Conservation (phyloP, 2,888 invertebrate genomes). For the Penaeus monodon region DNA sequence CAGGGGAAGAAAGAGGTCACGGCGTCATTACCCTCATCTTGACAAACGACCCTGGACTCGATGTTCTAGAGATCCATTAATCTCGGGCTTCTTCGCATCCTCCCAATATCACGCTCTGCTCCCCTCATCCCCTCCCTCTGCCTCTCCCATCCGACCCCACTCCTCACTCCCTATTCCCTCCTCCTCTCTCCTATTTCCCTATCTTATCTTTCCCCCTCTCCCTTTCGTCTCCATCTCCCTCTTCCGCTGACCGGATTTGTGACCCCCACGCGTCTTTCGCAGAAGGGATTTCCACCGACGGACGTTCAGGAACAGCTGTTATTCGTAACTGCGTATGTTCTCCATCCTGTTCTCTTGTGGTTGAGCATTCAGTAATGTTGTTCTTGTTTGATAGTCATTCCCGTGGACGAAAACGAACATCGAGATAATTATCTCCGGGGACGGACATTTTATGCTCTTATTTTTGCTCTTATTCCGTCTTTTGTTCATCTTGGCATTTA, state of each 20-base stretch:
- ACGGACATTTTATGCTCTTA: too few species aligned
- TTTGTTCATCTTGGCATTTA: too few species aligned
- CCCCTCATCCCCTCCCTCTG: background rate
- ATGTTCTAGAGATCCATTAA: background rate
- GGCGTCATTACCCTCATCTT: too few species aligned
- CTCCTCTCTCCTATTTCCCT: background rate
- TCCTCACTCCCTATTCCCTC: background rate
- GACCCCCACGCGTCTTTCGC: too few species aligned
- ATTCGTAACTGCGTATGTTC: background rate
- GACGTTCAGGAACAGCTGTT: background rate
- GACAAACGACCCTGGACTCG: background rate
- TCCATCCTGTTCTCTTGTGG: background rate
- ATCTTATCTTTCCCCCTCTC: too few species aligned
- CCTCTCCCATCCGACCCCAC: background rate
- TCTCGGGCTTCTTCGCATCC: slow-evolving; percentile 1
- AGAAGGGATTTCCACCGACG: background rate
- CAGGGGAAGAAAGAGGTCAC: too few species aligned
- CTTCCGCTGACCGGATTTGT: too few species aligned
- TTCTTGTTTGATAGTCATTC: too few species aligned
- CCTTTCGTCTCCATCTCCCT: background rate
- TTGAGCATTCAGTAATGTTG: too few species aligned
- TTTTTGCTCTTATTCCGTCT: too few species aligned
- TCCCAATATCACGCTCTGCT: background rate
- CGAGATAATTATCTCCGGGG: too few species aligned
- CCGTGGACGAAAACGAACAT: too few species aligned